Conservation (phyloP, 2,888 invertebrate genomes). For the Andrena flavipes region DNA sequence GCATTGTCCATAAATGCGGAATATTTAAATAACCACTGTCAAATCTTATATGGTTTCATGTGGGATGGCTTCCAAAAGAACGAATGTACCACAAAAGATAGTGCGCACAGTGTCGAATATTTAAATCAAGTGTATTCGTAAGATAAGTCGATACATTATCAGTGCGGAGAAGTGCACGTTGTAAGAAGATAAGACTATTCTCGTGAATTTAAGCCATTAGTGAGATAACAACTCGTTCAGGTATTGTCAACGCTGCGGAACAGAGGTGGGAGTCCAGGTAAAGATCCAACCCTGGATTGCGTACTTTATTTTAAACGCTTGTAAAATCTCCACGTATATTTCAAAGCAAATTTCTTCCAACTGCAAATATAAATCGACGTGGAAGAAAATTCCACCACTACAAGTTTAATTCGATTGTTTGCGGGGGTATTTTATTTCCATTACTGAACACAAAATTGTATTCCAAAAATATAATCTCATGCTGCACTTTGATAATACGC, state of each 20-base stretch:
- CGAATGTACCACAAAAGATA: slow-evolving; percentile 46
- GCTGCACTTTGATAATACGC: too few species aligned
- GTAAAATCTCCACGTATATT: not conserved
- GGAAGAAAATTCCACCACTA: not conserved
- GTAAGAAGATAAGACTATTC: slow-evolving; percentile 59
- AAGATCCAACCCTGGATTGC: slow-evolving; percentile 27
- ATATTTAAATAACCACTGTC: not conserved
- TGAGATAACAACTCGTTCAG: slow-evolving; percentile 52
- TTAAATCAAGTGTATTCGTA: slow-evolving; percentile 61
- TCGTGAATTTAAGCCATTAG: slow-evolving; percentile 66
- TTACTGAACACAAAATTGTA: too few species aligned
- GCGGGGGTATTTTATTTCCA: too few species aligned
- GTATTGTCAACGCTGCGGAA: slow-evolving; percentile 53
- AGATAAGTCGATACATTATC: slow-evolving; percentile 63
- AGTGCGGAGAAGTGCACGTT: slow-evolving; percentile 46
- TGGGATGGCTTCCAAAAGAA: not conserved
- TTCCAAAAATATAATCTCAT: too few species aligned
- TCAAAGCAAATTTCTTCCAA: not conserved
- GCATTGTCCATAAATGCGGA: too few species aligned
- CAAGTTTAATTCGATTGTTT: too few species aligned
- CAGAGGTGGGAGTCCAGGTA: slow-evolving; percentile 12
- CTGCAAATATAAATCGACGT: not conserved
- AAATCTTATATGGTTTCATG: not conserved
- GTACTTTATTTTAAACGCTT: not conserved
- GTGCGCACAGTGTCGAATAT: slow-evolving; percentile 61